Base-by-base conservation (phyloP, 1,140 invertebrate species). In the Ladona fulva region DNA sequence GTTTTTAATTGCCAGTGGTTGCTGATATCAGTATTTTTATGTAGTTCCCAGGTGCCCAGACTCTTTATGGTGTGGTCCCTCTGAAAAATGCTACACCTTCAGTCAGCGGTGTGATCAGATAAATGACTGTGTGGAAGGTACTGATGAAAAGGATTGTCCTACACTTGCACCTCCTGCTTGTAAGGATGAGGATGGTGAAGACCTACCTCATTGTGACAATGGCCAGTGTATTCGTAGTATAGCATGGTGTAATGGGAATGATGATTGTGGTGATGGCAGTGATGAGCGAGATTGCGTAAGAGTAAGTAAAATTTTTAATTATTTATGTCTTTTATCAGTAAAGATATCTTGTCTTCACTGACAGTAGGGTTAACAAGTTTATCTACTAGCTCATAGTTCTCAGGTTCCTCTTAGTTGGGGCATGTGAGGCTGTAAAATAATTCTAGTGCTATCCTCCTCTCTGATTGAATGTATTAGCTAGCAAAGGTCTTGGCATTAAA, bases 231-330 rank as follows among this genome's bases (percentile, higher is more conserved):
- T 90, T 29, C 85, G 85, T 25, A 82, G 82, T 24, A 82, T 82
- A 25, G 81, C 89, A 10, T 84, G 84, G 78, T 90, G 89, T 80
- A 87, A 89, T 81, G 86, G 86, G 0, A 83, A 85, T 16, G 85
- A 89, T 80, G 87, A 89, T 79, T 89, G 88, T 80, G 87, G 88
- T 7, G 88, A 89, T 80, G 83, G 81, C 29, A 87, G 85, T 16
- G 88, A 89, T 80, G 88, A 89, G 77, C 83, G 84, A 29, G 83
- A 84, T 80, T 88, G 87, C 78, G 82, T 82, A 10, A 80, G 80
- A 74, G 80, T 82, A 74, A 42, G 77, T 79, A 24, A 11, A 25
- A 22, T 8, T 74, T 74, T 74, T 11, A 75, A 74, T 11, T 74
- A 25, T 25, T 75, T 24, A 25, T 37, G 5, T 25, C 74, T 0